Evolutionary conservation across 2,888 invertebrate genomes (phyloP).

Genomic region (Celastrina argiolus): DNA sequence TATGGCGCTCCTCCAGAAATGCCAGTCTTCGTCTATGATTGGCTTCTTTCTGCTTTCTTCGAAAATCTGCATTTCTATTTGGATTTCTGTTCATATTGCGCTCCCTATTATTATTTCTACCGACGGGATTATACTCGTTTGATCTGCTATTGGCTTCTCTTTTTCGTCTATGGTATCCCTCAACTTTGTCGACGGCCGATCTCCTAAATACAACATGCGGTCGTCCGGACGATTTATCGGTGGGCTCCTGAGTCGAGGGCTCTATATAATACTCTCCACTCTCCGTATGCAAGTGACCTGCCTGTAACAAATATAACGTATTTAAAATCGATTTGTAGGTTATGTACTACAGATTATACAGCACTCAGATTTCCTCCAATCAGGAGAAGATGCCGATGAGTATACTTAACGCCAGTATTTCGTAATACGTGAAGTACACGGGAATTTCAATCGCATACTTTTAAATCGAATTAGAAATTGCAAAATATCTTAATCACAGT

Average conservation of each 20-base stretch:
- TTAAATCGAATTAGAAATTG: slow-evolving; percentile 22
- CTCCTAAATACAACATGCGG: slow-evolving; percentile 83
- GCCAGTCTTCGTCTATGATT: slow-evolving; percentile 61
- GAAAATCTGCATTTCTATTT: slow-evolving; percentile 60
- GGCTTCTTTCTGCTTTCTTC: slow-evolving; percentile 78
- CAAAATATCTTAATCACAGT: slow-evolving; percentile 28
- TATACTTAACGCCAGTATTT: not conserved
- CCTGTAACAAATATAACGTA: slow-evolving; percentile 58
- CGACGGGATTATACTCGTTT: slow-evolving; percentile 39
- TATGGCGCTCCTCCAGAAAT: slow-evolving; percentile 57
- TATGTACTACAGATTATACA: not conserved
- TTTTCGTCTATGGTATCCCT: slow-evolving; percentile 60
- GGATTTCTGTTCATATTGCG: slow-evolving; percentile 55
- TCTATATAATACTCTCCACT: slow-evolving; percentile 85
- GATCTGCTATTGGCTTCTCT: slow-evolving; percentile 47
- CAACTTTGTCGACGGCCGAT: slow-evolving; percentile 77
- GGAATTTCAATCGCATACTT: not conserved
- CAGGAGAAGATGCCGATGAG: not conserved
- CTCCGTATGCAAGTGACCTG: slow-evolving; percentile 82
- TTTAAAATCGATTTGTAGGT: not conserved
- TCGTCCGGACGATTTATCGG: slow-evolving; percentile 61
- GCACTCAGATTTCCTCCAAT: not conserved
- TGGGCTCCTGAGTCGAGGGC: slow-evolving; percentile 78
- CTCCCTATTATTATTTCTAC: slow-evolving; percentile 65
- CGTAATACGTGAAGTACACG: not conserved